phyloP scores from a whole-genome alignment of 1,140 invertebrate genomes.

The Anoplophora glabripennis region DNA sequence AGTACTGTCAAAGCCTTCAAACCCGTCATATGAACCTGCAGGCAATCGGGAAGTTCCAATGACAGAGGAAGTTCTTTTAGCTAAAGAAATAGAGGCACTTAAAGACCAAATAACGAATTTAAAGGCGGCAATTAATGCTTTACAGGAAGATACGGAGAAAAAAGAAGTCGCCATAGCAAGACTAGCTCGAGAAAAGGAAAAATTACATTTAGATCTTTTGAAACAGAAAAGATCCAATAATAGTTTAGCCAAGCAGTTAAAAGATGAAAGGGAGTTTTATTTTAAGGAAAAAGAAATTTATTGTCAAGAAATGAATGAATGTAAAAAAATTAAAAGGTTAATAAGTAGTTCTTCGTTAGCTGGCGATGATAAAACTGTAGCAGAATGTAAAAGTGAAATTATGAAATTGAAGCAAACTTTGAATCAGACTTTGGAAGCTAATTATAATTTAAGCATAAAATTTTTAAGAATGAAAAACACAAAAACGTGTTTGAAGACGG shows the following conservation, averaged over 20 bases:
- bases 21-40: conserved; percentile 17
- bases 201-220: conserved; percentile 35
- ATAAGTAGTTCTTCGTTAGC: conserved; percentile 23
- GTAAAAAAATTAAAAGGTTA: conserved; percentile 39
- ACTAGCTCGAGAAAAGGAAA: conserved; percentile 39
- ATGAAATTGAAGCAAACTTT: conserved; percentile 39
- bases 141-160: conserved; percentile 39
- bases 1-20: conserved; percentile 27
- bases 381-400: conserved; percentile 34
- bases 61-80: conserved; percentile 15
- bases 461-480: conserved; percentile 48
- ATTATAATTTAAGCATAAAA: conserved; percentile 49
- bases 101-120: conserved; percentile 41
- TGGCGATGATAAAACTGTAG: conserved; percentile 9
- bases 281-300: conserved; percentile 46
- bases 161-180: conserved; percentile 41
- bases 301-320: conserved; percentile 45
- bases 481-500: conserved; percentile 40
- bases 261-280: conserved; percentile 46
- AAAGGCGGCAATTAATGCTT: conserved; percentile 34
- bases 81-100: conserved; percentile 35
- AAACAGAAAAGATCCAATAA: conserved; percentile 40
- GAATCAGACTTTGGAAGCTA: conserved; percentile 46
- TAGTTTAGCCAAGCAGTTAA: conserved; percentile 40
- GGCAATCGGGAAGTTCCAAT: conserved; percentile 14